Evolutionary conservation across 2,113 vertebrate genomes (phyloP).

Genomic region (Malaclemys terrapin): DNA sequence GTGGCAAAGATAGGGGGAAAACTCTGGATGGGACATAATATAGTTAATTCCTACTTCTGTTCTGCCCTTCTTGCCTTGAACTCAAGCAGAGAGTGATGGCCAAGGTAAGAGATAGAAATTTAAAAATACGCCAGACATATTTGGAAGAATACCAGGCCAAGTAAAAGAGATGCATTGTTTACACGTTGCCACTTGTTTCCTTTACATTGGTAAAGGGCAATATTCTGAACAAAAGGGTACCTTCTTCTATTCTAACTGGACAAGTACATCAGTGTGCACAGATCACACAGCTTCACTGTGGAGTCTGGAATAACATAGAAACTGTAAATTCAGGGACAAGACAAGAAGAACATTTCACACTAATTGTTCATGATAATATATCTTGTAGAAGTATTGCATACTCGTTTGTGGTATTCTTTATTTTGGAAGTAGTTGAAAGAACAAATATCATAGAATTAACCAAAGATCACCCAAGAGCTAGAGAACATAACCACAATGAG

Average conservation of each 20-base stretch:
- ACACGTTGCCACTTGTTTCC: neutral
- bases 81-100: neutral
- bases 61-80: neutral
- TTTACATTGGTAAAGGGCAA: neutral
- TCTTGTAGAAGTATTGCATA: neutral
- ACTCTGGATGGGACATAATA: neutral
- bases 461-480: constrained; percentile 43
- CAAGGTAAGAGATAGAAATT: neutral
- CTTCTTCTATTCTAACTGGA: constrained; percentile 29
- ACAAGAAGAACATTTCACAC: constrained; percentile 36
- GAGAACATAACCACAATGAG: neutral
- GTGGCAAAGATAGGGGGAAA: neutral
- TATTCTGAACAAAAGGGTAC: constrained; percentile 5
- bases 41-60: neutral
- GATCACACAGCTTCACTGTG: neutral
- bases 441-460: constrained; percentile 21
- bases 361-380: constrained; percentile 21
- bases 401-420: constrained; percentile 31
- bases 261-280: neutral
- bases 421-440: constrained; percentile 60
- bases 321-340: constrained; percentile 40
- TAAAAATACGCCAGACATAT: neutral
- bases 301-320: constrained; percentile 25
- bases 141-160: neutral
- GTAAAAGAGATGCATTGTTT: neutral